Conservation (phyloP, 2,113 vertebrate species). For the Axis porcinus region DNA sequence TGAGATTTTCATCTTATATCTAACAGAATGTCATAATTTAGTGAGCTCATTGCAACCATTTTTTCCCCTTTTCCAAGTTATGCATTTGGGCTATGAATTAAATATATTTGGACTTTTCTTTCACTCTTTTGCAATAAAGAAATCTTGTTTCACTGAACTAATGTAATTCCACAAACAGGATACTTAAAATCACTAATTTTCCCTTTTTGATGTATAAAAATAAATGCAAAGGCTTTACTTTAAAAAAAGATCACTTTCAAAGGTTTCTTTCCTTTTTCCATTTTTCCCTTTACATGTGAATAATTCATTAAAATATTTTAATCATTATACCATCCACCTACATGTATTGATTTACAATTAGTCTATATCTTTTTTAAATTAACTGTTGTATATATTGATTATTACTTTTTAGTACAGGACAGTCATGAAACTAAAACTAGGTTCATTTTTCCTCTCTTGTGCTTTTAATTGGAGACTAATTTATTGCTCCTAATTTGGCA, state of each 20-base stretch:
- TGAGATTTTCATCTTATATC: not conserved
- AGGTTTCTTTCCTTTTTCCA: not conserved
- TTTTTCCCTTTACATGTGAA: conserved; percentile 45
- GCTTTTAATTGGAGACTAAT: conserved; percentile 11
- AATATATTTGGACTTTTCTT: not conserved
- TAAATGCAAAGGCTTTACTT: not conserved
- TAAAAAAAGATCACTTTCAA: not conserved
- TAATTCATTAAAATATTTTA: conserved; percentile 36
- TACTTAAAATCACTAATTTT: conserved; percentile 18
- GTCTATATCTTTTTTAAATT: conserved; percentile 49
- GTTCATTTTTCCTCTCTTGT: not conserved
- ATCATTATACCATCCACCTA: conserved; percentile 42
- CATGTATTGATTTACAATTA: conserved; percentile 39
- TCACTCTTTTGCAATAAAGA: conserved; percentile 18
- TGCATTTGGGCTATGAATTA: not conserved
- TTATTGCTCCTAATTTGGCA: conserved; percentile 46
- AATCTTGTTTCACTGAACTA: conserved; percentile 44
- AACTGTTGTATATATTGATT: conserved; percentile 23
- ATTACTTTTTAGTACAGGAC: conserved; percentile 52
- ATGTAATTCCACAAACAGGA: conserved; percentile 41
- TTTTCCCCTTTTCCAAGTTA: not conserved
- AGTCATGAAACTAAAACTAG: conserved; percentile 59
- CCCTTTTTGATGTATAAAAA: not conserved
- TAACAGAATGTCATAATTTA: not conserved
- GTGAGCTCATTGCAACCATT: not conserved